phyloP scores from a whole-genome alignment of 2,888 invertebrate genomes.

The Melipona bicolor region DNA sequence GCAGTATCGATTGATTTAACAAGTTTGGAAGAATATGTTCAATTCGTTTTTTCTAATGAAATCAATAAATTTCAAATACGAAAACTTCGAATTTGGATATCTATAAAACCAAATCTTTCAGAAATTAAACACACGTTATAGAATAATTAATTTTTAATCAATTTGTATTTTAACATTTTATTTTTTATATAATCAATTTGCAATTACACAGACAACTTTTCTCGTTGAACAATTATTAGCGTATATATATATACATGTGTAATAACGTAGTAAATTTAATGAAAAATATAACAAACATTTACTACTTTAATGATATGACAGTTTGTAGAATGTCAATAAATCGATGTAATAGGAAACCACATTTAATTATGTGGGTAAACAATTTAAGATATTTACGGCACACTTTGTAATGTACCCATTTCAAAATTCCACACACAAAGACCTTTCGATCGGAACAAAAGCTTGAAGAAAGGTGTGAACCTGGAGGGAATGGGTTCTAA shows the following conservation, averaged over 20 bases:
- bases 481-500: background rate
- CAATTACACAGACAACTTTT: background rate
- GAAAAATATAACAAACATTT: background rate
- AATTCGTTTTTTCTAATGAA: background rate
- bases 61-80: background rate
- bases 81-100: background rate
- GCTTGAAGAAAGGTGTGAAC: conserved; percentile 7
- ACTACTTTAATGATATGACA: background rate
- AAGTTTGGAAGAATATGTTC: background rate
- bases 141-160: background rate
- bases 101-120: background rate
- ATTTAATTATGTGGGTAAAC: conserved; percentile 3
- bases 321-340: background rate
- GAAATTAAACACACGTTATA: no score
- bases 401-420: background rate
- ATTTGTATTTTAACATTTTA: background rate
- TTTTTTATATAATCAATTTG: background rate
- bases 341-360: no score
- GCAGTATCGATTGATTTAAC: background rate
- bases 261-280: background rate
- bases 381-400: background rate
- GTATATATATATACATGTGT: no score
- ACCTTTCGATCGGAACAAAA: conserved; percentile 2
- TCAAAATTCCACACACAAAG: background rate
- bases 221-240: background rate